Evolutionary conservation across 2,888 invertebrate species (phyloP).

Genomic region (Cataglyphis cursor): DNA sequence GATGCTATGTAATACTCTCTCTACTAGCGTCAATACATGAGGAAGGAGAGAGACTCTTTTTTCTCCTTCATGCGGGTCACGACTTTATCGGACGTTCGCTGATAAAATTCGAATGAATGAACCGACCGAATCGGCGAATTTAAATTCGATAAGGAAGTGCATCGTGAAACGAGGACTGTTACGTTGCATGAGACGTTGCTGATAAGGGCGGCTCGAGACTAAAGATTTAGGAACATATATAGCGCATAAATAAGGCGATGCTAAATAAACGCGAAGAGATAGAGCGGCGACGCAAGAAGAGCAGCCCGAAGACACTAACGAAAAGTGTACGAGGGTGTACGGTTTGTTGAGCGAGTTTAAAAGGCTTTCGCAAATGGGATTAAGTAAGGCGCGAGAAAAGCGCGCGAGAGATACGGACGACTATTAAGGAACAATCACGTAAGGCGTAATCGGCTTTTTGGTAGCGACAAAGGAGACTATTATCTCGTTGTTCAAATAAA

Average conservation of each 20-base stretch:
- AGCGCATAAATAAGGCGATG: slow-evolving; percentile 27
- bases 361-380: slow-evolving; percentile 61
- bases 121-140: neutral
- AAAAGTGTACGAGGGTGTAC: slow-evolving; percentile 44
- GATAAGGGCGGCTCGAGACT: slow-evolving; percentile 13
- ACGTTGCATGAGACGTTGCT: neutral
- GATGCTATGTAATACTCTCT: slow-evolving; percentile 33
- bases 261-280: slow-evolving; percentile 29
- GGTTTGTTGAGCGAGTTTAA: slow-evolving; percentile 52
- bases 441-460: slow-evolving; percentile 78
- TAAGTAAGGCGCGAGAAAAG: slow-evolving; percentile 61
- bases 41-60: slow-evolving; percentile 22
- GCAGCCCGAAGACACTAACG: neutral
- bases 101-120: neutral
- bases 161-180: neutral
- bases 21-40: neutral
- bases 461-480: slow-evolving; percentile 78
- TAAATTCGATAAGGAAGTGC: neutral
- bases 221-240: neutral
- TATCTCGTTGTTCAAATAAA: slow-evolving; percentile 82
- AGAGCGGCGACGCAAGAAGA: slow-evolving; percentile 13
- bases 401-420: slow-evolving; percentile 51
- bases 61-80: slow-evolving; percentile 54
- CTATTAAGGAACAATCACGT: slow-evolving; percentile 66
- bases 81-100: slow-evolving; percentile 8